Evolutionary conservation across 23 tunicate species (phyloP).

Genomic region (Oikopleura dioica): DNA sequence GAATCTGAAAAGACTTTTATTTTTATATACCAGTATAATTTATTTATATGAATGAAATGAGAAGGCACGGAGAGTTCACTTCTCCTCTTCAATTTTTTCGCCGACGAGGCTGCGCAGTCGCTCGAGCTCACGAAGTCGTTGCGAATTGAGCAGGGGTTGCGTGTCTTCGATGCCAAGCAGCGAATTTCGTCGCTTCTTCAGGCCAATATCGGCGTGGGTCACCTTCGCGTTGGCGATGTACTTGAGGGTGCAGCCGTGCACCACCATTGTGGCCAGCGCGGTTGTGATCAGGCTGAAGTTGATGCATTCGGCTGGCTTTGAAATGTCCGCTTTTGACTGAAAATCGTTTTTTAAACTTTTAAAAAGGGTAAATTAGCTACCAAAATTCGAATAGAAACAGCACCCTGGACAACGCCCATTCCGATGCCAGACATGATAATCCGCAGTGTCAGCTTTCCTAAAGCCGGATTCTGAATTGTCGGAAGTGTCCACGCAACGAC

Average conservation of each 20-base stretch:
- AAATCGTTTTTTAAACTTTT: background rate
- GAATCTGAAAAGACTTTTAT: too few relatives aligned
- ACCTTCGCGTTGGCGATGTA: background rate
- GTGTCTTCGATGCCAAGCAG: background rate
- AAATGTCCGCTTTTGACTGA: background rate
- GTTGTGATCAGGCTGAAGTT: background rate
- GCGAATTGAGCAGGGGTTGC: background rate
- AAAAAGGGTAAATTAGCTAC: background rate
- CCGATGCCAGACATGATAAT: background rate
- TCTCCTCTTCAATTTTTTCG: too few relatives aligned
- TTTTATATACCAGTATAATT: too few relatives aligned
- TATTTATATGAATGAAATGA: too few relatives aligned
- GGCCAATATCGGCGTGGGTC: background rate
- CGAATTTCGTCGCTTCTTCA: background rate
- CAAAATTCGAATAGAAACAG: background rate
- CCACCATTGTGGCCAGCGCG: background rate
- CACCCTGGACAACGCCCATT: background rate
- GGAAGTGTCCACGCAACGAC: background rate
- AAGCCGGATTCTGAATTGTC: background rate
- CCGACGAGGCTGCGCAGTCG: too few relatives aligned
- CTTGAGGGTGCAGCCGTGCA: background rate
- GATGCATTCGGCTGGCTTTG: constrained; percentile 5
- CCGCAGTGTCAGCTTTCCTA: background rate
- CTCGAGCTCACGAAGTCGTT: too few relatives aligned
- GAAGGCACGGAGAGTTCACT: too few relatives aligned